These are phyloP conservation scores for Cremastinae sp. DNA, from an alignment of 2,888 invertebrate species.

Conservation along the genomic window DNA sequence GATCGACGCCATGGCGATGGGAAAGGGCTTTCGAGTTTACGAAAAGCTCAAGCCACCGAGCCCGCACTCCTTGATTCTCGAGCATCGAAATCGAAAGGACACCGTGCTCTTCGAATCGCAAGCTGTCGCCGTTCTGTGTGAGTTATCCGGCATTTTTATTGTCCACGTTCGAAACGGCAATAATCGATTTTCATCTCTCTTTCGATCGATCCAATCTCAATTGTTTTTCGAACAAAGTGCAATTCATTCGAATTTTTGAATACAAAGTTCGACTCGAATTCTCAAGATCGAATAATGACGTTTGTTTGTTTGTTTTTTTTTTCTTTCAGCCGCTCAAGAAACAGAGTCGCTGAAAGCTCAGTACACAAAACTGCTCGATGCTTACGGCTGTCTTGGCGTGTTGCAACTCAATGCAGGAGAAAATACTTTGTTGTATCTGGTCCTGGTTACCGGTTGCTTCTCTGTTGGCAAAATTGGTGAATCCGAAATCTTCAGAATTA, in stretches of 20 bases:
- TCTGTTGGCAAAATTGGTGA: constrained; percentile 98
- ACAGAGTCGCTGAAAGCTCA: constrained; percentile 93
- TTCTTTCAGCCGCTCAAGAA: constrained; percentile 87
- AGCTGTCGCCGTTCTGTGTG: constrained; percentile 92
- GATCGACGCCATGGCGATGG: constrained; percentile 90
- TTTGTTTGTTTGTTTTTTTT: constrained; percentile 15
- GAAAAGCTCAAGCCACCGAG: constrained; percentile 93
- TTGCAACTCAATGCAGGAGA: constrained; percentile 93
- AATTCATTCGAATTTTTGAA: not conserved
- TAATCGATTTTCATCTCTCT: constrained; percentile 24
- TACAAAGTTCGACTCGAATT: not conserved
- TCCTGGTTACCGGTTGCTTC: constrained; percentile 96
- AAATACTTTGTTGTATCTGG: constrained; percentile 91
- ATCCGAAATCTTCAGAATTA: constrained; percentile 96
- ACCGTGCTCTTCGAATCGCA: constrained; percentile 95
- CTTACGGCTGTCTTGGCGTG: constrained; percentile 97
- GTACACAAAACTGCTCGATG: constrained; percentile 95
- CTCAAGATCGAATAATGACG: not conserved
- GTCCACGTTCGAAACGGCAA: no score
- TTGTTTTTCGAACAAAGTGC: not conserved
- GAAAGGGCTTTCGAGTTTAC: constrained; percentile 94
- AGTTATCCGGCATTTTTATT: no score
- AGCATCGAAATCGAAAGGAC: constrained; percentile 92
- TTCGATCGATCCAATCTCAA: not conserved
- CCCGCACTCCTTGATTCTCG: constrained; percentile 94